Evolutionary conservation across 2,113 vertebrate species (phyloP).

Genomic region (Loxodonta africana): DNA sequence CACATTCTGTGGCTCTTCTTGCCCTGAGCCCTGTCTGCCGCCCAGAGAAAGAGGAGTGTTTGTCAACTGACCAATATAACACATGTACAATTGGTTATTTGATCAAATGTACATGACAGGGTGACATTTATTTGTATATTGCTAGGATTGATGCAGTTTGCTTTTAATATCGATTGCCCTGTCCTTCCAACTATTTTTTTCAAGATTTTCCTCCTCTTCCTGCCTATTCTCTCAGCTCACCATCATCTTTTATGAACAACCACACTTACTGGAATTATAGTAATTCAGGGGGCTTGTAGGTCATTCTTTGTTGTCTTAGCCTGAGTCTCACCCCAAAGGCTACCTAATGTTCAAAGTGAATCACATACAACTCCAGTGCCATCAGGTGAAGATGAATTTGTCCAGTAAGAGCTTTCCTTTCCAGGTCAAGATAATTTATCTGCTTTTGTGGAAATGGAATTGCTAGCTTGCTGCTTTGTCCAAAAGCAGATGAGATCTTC

Average conservation of each 20-base stretch:
- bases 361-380: background rate
- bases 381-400: conserved; percentile 10
- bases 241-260: background rate
- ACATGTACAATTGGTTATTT: background rate
- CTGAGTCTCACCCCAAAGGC: background rate
- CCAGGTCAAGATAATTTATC: background rate
- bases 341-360: background rate
- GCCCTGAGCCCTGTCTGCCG: background rate
- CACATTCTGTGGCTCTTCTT: background rate
- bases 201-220: background rate
- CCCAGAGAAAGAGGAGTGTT: background rate
- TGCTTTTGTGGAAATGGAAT: conserved; percentile 46
- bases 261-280: background rate
- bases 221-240: background rate
- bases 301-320: background rate
- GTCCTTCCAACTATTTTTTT: background rate
- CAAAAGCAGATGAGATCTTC: background rate
- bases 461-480: background rate
- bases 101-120: background rate
- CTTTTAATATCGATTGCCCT: background rate
- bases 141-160: background rate
- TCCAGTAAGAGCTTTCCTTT: background rate
- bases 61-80: background rate
- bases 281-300: background rate
- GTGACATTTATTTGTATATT: background rate